These are phyloP conservation scores for Corydoras maculifer DNA, from an alignment of 2,113 vertebrate species.

Conservation along the genomic window DNA sequence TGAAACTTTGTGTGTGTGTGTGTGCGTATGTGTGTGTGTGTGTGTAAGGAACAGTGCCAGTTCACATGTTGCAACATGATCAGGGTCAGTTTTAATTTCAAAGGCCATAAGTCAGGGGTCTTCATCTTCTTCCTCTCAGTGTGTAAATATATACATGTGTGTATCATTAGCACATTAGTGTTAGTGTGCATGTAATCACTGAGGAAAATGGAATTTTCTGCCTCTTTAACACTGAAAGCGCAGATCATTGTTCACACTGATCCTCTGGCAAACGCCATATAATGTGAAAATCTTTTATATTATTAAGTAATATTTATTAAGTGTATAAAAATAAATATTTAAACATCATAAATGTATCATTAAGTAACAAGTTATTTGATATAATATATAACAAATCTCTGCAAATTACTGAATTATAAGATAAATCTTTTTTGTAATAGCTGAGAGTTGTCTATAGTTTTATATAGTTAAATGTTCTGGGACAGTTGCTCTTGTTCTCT, in stretches of 20 bases:
- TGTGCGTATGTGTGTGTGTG: slow-evolving; percentile 19
- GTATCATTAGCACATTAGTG: slow-evolving; percentile 68
- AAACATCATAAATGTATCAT: too few relatives aligned
- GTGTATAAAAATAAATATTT: too few relatives aligned
- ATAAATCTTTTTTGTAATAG: too few relatives aligned
- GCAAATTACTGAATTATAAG: too few relatives aligned
- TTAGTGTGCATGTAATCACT: slow-evolving; percentile 7
- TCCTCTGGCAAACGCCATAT: neutral
- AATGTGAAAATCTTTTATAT: neutral
- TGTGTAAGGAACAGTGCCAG: slow-evolving; percentile 44
- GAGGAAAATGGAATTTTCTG: slow-evolving; percentile 16
- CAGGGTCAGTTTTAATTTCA: slow-evolving; percentile 33
- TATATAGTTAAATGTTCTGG: too few relatives aligned
- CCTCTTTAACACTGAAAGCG: neutral
- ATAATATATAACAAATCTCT: too few relatives aligned
- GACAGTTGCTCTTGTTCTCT: too few relatives aligned
- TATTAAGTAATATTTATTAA: too few relatives aligned
- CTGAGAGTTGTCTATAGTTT: too few relatives aligned
- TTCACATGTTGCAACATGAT: slow-evolving; percentile 59
- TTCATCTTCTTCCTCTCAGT: slow-evolving; percentile 49
- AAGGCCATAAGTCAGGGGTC: neutral
- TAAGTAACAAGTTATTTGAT: too few relatives aligned
- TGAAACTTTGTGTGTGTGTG: slow-evolving; percentile 5
- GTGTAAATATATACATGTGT: slow-evolving; percentile 55
- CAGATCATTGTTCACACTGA: neutral